These are phyloP conservation scores for Euphonia xanthogaster DNA, from an alignment of 2,797 vertebrate species.

Conservation along the genomic window DNA sequence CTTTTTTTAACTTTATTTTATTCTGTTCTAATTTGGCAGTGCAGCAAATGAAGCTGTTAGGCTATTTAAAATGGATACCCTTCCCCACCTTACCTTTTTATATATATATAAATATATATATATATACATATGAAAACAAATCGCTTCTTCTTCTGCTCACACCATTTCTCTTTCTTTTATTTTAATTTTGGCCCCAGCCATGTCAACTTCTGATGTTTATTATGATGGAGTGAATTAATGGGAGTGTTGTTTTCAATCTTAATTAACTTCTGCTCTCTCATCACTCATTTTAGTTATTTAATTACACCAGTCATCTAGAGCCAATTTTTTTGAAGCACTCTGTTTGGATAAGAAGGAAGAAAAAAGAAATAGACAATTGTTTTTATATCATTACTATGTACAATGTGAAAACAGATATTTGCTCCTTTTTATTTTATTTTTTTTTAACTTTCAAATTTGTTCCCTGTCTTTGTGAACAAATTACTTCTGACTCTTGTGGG, in stretches of 20 bases:
- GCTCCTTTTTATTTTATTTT: slow-evolving; percentile 65
- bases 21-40: slow-evolving; percentile 77
- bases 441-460: slow-evolving; percentile 71
- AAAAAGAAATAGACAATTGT: slow-evolving; percentile 82
- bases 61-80: slow-evolving; percentile 75
- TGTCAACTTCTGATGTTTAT: slow-evolving; percentile 74
- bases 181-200: slow-evolving; percentile 82
- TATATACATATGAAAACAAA: slow-evolving; percentile 58
- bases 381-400: slow-evolving; percentile 91
- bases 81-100: slow-evolving; percentile 66
- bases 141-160: slow-evolving; percentile 59
- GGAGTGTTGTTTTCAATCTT: slow-evolving; percentile 80
- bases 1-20: slow-evolving; percentile 78
- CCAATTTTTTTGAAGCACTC: slow-evolving; percentile 92
- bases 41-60: slow-evolving; percentile 74
- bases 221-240: slow-evolving; percentile 79
- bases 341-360: slow-evolving; percentile 83
- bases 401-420: slow-evolving; percentile 93
- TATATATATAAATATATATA: slow-evolving; percentile 58
- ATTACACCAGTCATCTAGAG: slow-evolving; percentile 82
- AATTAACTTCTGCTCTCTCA: slow-evolving; percentile 76
- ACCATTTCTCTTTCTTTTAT: slow-evolving; percentile 65
- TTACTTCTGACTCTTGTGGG: slow-evolving; percentile 74
- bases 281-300: slow-evolving; percentile 83
- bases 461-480: slow-evolving; percentile 87